These are phyloP conservation scores for Bolinopsis microptera DNA, from an alignment of 37 sponge, comb jelly and placozoan species.

Conservation along the genomic window DNA sequence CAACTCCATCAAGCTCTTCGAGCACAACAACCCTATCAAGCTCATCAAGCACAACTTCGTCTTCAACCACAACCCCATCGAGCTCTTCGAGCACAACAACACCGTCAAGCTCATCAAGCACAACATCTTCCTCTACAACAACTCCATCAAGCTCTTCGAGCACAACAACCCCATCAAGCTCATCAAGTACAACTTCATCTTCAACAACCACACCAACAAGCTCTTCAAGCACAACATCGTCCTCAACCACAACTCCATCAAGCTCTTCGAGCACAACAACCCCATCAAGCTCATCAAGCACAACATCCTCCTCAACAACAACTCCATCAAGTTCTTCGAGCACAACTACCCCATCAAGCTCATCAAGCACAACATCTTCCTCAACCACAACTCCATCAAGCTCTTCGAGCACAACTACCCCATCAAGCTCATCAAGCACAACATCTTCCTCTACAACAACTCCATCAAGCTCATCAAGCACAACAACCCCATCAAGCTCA, in stretches of 20 bases:
- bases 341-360: neutral
- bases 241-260: neutral
- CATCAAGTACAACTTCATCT: neutral
- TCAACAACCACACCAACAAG: neutral
- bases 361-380: neutral
- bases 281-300: neutral
- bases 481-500: neutral
- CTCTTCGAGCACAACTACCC: neutral
- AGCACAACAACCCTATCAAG: neutral
- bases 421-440: neutral
- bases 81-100: neutral
- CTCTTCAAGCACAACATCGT: neutral
- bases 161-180: neutral
- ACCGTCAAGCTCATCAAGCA: neutral
- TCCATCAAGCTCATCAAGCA: neutral
- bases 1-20: neutral
- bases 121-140: neutral
- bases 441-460: neutral
- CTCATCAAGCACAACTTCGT: neutral
- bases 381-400: neutral
- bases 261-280: slow-evolving; percentile 3
- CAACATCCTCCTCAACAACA: neutral
- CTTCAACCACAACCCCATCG: neutral
- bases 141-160: neutral
- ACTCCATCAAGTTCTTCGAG: neutral